A percentile compares a stretch with the other conserved stretches of the same genome.
These are phyloP conservation scores for Chiridota heheva DNA, from an alignment of 35 echinoderm and acorn worm species.

Conservation along the genomic window DNA sequence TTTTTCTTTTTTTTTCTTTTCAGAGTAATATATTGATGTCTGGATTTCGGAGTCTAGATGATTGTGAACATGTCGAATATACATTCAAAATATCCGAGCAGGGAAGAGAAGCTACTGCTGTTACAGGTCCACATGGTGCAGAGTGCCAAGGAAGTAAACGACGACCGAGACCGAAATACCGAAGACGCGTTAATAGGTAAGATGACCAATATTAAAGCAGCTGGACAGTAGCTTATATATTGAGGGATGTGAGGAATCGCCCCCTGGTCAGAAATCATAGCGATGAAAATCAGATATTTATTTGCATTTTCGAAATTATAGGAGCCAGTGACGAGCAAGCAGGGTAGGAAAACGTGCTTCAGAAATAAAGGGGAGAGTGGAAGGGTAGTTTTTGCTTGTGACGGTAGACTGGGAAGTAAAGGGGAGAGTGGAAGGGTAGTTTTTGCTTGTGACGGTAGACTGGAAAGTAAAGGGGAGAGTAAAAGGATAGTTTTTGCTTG, in stretches of 20 bases:
- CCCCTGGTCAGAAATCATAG: neutral
- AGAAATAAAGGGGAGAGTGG: too few species aligned
- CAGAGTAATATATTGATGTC: constrained; percentile 63
- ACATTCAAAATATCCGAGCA: constrained; percentile 67
- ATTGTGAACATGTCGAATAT: constrained; percentile 79
- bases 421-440: too few species aligned
- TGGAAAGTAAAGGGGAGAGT: too few species aligned
- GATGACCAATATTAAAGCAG: neutral
- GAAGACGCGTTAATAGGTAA: constrained; percentile 72
- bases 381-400: too few species aligned
- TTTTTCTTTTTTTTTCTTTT: constrained; percentile 18
- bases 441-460: too few species aligned
- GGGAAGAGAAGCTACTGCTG: constrained; percentile 78
- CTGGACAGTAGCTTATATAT: neutral
- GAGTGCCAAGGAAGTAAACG: constrained; percentile 89
- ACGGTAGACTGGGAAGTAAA: too few species aligned
- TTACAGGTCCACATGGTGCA: constrained; percentile 65
- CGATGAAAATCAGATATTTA: neutral
- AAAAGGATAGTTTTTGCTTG: too few species aligned
- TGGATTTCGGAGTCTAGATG: constrained; percentile 90
- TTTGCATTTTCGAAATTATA: neutral
- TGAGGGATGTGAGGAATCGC: neutral
- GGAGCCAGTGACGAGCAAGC: too few species aligned
- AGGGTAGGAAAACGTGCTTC: too few species aligned
- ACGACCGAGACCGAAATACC: constrained; percentile 66